Evolutionary conservation across 2,113 vertebrate genomes (phyloP).

Genomic region (Spilogale gracilis): DNA sequence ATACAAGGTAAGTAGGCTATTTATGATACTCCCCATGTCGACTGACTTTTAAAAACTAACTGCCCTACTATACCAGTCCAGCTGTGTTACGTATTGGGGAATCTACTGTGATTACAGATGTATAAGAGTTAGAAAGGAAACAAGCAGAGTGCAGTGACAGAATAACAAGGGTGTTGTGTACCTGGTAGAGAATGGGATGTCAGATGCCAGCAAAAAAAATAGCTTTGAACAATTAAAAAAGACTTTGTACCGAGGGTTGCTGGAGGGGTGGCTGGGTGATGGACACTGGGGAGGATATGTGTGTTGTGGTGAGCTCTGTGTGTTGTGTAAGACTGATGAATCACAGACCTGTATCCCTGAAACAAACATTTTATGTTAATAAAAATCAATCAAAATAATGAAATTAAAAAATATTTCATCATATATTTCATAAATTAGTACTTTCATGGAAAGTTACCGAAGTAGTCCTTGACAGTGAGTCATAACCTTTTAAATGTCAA

Average conservation of each 20-base stretch:
- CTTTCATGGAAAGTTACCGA: not conserved
- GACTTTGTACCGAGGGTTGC: no score
- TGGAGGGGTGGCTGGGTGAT: no score
- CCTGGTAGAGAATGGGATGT: not conserved
- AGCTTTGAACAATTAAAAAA: not conserved
- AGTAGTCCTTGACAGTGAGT: not conserved
- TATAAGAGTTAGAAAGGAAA: not conserved
- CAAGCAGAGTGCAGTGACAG: not conserved
- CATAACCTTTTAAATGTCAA: not conserved
- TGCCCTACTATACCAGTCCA: not conserved
- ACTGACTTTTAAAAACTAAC: slow-evolving; percentile 3
- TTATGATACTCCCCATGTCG: not conserved
- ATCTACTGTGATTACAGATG: not conserved
- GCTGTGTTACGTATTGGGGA: not conserved
- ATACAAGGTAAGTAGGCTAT: not conserved
- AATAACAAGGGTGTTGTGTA: not conserved
- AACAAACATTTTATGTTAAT: no score
- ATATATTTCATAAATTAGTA: not conserved
- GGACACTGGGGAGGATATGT: no score
- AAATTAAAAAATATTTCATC: not conserved
- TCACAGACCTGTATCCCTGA: no score
- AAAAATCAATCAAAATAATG: no score
- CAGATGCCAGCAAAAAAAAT: slow-evolving; percentile 18
- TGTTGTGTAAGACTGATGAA: no score
- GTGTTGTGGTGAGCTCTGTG: no score